Base-by-base conservation (phyloP, 2,888 invertebrate genomes). In the Pristionchus entomophagus region DNA sequence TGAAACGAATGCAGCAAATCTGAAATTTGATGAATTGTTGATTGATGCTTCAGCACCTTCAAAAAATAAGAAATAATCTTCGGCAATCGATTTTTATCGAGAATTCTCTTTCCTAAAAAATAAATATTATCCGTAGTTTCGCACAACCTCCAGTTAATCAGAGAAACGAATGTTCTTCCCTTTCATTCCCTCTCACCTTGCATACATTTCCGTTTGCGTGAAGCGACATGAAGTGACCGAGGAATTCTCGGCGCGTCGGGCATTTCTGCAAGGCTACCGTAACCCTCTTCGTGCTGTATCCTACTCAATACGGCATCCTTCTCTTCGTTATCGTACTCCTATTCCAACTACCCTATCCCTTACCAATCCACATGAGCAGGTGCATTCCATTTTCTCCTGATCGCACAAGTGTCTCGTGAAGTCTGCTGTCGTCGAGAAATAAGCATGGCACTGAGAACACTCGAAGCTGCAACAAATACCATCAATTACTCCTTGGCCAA, bases 381-480 rank as follows among this genome's bases (percentile, higher is more conserved):
- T 56, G 22, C 35, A 32, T 56, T 56, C 56, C 53, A 22, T n/a
- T 32, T 35, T 22, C 38, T 22, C 10, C 6, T 35, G 35, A 29
- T 53, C 45, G 56, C 81, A 81, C 10, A 32, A 2, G 35, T 81
- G 81, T 22, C n/a, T 6, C 32, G 12, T 17, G 56, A 81, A 81
- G 56, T 51, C 81, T 2, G 17, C 19, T 22, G 35, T 38, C 35
- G 56, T 81, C 0, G 53, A 14, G 81, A 81, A 81, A 35, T 19
- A 26, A 0, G 22, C 45, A 0, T 22, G 8, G 45, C 81, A 81
- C 10, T 81, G 35, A 5, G 53, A 56, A n/a, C 81, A 81, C 81
- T 81, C 53, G 56, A 81, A 81, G 35, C 81, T 81, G 81, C n/a
- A 32, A 81, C 45, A 32, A 81, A 10, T 19, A 38, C n/a, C n/a